These are phyloP conservation scores for Caenorhabditis sp. DNA, from an alignment of 2,888 invertebrate genomes.

Conservation along the genomic window DNA sequence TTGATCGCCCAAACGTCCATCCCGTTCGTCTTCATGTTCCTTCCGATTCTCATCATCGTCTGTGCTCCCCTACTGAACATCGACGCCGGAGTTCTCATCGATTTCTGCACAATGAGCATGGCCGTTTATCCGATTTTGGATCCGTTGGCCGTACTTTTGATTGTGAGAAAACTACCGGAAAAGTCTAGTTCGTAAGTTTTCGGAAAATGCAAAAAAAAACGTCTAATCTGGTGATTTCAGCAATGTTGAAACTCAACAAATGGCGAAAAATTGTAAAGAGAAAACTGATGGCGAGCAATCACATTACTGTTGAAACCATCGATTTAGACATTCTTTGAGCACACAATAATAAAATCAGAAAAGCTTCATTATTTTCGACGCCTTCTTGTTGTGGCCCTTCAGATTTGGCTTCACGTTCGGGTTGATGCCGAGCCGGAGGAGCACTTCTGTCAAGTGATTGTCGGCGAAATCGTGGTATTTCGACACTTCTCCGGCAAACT, in stretches of 20 bases:
- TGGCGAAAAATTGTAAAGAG: background rate
- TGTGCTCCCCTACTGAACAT: background rate
- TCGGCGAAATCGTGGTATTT: constrained; percentile 11
- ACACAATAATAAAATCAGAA: background rate
- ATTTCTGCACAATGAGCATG: constrained; percentile 2
- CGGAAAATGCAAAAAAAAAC: background rate
- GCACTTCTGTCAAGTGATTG: constrained; percentile 28
- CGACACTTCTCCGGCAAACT: constrained; percentile 42
- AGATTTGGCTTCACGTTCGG: too few relatives aligned
- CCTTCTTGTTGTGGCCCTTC: background rate
- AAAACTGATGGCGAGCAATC: constrained; percentile 1
- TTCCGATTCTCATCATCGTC: background rate
- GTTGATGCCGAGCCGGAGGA: constrained; percentile 13
- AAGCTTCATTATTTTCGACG: background rate
- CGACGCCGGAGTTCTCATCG: background rate
- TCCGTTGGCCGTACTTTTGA: background rate
- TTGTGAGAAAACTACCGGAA: constrained; percentile 9
- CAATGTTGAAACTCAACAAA: background rate
- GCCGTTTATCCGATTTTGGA: constrained; percentile 7
- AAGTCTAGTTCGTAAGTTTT: constrained; percentile 6
- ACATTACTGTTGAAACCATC: constrained; percentile 2
- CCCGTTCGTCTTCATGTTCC: constrained; percentile 5
- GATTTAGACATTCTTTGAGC: constrained; percentile 2
- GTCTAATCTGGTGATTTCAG: background rate
- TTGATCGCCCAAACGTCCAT: constrained; percentile 3